Conservation (phyloP, 2,888 invertebrate genomes). For the Amaurobius ferox region DNA sequence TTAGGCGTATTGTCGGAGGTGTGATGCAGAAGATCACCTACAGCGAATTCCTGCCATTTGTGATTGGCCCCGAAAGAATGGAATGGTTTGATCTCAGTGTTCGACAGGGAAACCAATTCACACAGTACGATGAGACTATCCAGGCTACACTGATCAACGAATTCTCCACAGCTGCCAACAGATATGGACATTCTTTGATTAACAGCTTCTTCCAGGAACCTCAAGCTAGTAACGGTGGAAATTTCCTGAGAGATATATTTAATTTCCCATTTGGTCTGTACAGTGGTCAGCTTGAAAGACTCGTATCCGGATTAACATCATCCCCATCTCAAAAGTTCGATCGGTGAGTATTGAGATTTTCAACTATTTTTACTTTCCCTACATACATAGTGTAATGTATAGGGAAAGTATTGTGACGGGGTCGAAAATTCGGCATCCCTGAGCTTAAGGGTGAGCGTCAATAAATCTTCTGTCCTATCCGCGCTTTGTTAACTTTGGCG, state of each 20-base stretch:
- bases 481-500: no score
- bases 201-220: slow-evolving; percentile 91
- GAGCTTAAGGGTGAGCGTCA: no score
- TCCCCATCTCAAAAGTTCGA: slow-evolving; percentile 79
- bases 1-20: slow-evolving; percentile 78
- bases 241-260: slow-evolving; percentile 77
- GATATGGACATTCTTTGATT: slow-evolving; percentile 78
- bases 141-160: slow-evolving; percentile 89
- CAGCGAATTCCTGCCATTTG: slow-evolving; percentile 83
- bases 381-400: no score
- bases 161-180: slow-evolving; percentile 89
- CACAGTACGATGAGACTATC: slow-evolving; percentile 82
- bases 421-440: background rate
- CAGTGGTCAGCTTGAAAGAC: slow-evolving; percentile 78
- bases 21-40: slow-evolving; percentile 79
- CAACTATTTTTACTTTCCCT: background rate
- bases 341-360: slow-evolving; percentile 53
- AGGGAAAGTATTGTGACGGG: background rate
- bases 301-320: slow-evolving; percentile 78
- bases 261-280: slow-evolving; percentile 72
- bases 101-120: slow-evolving; percentile 82
- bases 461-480: no score
- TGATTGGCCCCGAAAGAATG: slow-evolving; percentile 84
- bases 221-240: slow-evolving; percentile 82
- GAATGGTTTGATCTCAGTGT: slow-evolving; percentile 53